Conservation (phyloP, 2,888 invertebrate species). For the Scaptomyza flava region DNA sequence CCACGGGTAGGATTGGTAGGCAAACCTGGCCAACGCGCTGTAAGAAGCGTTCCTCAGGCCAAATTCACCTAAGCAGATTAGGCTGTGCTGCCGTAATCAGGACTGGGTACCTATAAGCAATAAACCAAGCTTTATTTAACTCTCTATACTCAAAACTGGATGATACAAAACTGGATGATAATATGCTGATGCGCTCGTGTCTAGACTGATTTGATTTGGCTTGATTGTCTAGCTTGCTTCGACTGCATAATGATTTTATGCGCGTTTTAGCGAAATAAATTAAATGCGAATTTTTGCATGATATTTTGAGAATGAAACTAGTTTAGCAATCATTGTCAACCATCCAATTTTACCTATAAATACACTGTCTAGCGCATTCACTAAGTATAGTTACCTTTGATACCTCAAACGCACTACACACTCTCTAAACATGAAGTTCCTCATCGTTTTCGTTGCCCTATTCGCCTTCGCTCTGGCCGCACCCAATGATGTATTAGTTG, state of each 20-base stretch:
- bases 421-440: constrained; percentile 66
- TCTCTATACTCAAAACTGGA: neutral
- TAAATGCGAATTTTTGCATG: neutral
- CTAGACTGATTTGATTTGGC: neutral
- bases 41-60: too few species aligned
- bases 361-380: constrained; percentile 4
- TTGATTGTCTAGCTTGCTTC: neutral
- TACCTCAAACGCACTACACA: constrained; percentile 46
- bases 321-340: constrained; percentile 1
- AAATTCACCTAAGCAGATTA: too few species aligned
- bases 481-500: neutral
- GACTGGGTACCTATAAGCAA: too few species aligned
- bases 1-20: too few species aligned
- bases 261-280: neutral
- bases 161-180: too few species aligned
- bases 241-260: neutral
- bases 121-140: too few species aligned
- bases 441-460: constrained; percentile 72
- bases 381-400: constrained; percentile 47
- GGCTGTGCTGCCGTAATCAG: too few species aligned
- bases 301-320: neutral
- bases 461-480: constrained; percentile 72
- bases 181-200: neutral
- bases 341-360: constrained; percentile 27
- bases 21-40: too few species aligned